Evolutionary conservation across 2,113 vertebrate genomes (phyloP), one percentile per base, ranked within the genome.

Genomic region (Enhydra lutris): DNA sequence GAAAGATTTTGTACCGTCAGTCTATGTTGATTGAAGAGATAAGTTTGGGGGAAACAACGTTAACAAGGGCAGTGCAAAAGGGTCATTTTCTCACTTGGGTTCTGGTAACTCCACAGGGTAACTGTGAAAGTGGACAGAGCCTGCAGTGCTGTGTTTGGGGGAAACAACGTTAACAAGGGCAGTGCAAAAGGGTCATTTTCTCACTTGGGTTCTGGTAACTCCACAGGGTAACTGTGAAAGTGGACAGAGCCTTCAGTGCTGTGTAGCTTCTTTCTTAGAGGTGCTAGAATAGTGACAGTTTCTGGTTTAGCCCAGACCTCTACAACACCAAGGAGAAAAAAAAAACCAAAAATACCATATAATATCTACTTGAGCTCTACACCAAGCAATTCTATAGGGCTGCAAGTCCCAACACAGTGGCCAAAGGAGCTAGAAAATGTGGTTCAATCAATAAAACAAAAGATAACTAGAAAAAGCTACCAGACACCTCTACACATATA

Each of bases 391-490:
- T 78, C 69, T 90, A 23, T n/a, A 67, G 89, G 47, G 55, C 45
- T 91, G 88, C 55, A 91, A 79, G 23, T 90, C 50, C 57, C 65
- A 93, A 88, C 5, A 79, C 2, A 85, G n/a, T 39, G 36, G 31
- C 55, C 85, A 96, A 95, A 91, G 59, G 29, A 63, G 42, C 55
- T 39, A 80, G 4, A 89, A 47, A 82, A 91, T 18, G 52, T 31
- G n/a, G 29, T 85, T 98, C 34, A 80, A n/a, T 31, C 14, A 76
- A 65, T 79, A 85, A 90, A 83, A 93, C 52, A 80, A 96, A 96
- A 34, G 50, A 36, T 79, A 94, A 94, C 6, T 63, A 18, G 17
- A 89, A 20, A 95, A 96, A 97, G 50, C 73, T 73, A 94, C 12
- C n/a, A 78, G 59, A 79, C 26, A 91, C 20, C 65, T 92, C 63